A percentile compares a stretch with the other conserved stretches of the same genome.
Conservation (phyloP, 1,140 invertebrate species). For the Cydia pomonella region DNA sequence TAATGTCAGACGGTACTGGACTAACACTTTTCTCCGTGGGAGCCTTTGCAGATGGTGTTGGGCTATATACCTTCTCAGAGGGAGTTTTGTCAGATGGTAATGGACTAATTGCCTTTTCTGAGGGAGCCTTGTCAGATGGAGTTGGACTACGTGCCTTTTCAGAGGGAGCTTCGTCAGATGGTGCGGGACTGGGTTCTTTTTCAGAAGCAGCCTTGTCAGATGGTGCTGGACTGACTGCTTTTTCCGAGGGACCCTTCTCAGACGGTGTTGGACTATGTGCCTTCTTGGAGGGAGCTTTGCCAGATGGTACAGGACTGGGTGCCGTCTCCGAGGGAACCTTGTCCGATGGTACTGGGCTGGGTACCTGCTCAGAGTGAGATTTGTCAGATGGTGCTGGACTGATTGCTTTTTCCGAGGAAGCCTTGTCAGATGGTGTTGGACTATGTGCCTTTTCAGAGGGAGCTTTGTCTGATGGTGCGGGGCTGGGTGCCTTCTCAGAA, state of each 20-base stretch:
- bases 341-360: neutral
- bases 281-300: conserved; percentile 31
- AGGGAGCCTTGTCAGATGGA: conserved; percentile 1
- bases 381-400: conserved; percentile 3
- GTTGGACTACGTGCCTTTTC: conserved; percentile 32
- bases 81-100: neutral
- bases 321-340: conserved; percentile 16
- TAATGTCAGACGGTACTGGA: neutral
- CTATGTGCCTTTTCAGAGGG: neutral
- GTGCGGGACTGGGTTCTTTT: conserved; percentile 35
- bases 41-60: conserved; percentile 20
- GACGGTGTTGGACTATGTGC: conserved; percentile 18
- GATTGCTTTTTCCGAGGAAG: neutral
- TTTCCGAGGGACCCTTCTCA: conserved; percentile 23
- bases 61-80: conserved; percentile 11
- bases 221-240: neutral
- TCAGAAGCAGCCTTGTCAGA: conserved; percentile 26
- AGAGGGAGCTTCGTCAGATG: conserved; percentile 24
- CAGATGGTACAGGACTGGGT: conserved; percentile 20
- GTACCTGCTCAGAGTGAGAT: conserved; percentile 23
- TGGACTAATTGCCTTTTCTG: neutral
- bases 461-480: neutral
- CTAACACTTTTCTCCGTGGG: too few species aligned
- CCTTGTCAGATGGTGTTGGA: neutral
- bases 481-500: neutral